These are phyloP conservation scores for Drosophila borealis DNA, from an alignment of 2,888 invertebrate species.

Conservation along the genomic window DNA sequence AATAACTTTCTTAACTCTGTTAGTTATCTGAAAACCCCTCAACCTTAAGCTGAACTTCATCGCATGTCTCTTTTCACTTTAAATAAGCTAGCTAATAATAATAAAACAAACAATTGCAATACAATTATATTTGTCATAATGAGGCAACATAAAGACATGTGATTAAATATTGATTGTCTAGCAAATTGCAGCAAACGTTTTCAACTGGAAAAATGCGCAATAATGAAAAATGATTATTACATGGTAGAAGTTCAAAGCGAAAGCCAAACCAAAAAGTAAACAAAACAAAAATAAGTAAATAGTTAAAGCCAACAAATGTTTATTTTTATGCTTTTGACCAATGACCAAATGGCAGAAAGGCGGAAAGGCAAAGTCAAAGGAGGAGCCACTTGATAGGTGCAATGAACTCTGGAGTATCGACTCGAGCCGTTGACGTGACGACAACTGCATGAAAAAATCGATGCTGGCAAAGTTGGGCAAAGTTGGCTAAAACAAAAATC, in stretches of 20 bases:
- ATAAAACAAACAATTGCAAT: conserved; percentile 26
- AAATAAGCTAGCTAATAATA: conserved; percentile 16
- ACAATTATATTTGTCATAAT: conserved; percentile 61
- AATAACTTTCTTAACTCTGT: conserved; percentile 24
- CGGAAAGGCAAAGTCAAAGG: conserved; percentile 1
- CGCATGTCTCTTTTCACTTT: conserved; percentile 41
- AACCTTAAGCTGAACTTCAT: conserved; percentile 45
- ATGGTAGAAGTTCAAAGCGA: conserved; percentile 50
- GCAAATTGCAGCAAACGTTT: conserved; percentile 55
- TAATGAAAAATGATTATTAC: conserved; percentile 61
- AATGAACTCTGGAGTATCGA: conserved; percentile 38
- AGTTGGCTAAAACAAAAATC: conserved; percentile 25
- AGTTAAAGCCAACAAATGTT: conserved; percentile 21
- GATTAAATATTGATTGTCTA: conserved; percentile 72
- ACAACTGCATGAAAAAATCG: conserved; percentile 63
- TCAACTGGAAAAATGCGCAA: conserved; percentile 66
- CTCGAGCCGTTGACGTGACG: conserved; percentile 43
- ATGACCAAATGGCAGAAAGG: conserved; percentile 28
- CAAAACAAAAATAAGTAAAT: conserved; percentile 23
- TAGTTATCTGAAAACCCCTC: conserved; percentile 8
- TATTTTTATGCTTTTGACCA: conserved; percentile 42
- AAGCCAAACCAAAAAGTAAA: conserved; percentile 41
- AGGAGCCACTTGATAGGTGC: conserved; percentile 29
- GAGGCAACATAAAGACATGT: conserved; percentile 52
- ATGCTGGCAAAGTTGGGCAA: conserved; percentile 33